Evolutionary conservation across 2,113 vertebrate species (phyloP).

Genomic region (Copsychus sechellarum): DNA sequence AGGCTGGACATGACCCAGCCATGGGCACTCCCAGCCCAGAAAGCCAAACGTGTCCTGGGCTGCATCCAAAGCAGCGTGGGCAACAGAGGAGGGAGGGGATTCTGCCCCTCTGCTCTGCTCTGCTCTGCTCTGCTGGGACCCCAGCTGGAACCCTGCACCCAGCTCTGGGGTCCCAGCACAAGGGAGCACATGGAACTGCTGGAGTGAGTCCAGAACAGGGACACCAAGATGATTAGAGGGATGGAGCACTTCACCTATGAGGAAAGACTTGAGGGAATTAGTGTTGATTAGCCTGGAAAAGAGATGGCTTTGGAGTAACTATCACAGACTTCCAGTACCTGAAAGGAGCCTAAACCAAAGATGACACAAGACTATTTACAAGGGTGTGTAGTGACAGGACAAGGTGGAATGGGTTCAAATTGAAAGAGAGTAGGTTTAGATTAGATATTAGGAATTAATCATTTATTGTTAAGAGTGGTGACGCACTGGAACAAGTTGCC

Average conservation of each 20-base stretch:
- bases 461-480: not conserved
- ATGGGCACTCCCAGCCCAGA: too few relatives aligned
- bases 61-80: too few relatives aligned
- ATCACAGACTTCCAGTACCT: too few relatives aligned
- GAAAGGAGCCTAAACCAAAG: not conserved
- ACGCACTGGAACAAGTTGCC: not conserved
- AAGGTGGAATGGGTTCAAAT: not conserved
- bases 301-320: not conserved
- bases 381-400: not conserved
- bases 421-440: not conserved
- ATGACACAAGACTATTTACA: not conserved
- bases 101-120: not conserved
- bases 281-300: not conserved
- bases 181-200: fast-evolving
- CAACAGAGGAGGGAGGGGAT: not conserved
- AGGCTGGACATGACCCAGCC: not conserved
- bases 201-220: not conserved
- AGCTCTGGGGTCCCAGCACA: not conserved
- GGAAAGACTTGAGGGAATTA: not conserved
- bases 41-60: too few relatives aligned
- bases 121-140: not conserved
- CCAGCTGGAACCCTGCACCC: not conserved
- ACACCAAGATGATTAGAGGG: not conserved
- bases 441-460: not conserved
- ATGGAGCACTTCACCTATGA: not conserved